phyloP scores from a whole-genome alignment of 2,888 invertebrate species.

The Agrenia bidenticulata region DNA sequence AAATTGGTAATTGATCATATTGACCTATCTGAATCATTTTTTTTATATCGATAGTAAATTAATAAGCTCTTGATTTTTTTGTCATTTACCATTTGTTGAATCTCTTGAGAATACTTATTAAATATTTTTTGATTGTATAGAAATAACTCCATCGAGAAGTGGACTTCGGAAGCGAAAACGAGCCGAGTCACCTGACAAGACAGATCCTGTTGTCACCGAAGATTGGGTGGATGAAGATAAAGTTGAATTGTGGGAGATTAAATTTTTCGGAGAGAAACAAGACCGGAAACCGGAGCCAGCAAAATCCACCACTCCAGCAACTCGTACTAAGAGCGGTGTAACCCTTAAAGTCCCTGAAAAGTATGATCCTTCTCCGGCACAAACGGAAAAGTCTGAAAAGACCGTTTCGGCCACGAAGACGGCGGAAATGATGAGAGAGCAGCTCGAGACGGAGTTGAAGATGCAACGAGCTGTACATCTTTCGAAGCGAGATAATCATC shows the following conservation, averaged over 20 bases:
- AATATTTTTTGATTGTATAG: conserved; percentile 60
- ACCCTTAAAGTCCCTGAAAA: conserved; percentile 52
- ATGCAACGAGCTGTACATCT: conserved; percentile 86
- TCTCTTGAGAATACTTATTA: not conserved
- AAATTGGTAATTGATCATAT: too few relatives aligned
- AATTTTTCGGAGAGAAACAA: conserved; percentile 82
- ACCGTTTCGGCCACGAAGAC: conserved; percentile 42
- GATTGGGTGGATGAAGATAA: conserved; percentile 96
- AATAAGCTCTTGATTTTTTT: too few relatives aligned
- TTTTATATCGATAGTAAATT: too few relatives aligned
- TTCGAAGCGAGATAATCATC: conserved; percentile 68
- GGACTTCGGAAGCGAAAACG: conserved; percentile 89
- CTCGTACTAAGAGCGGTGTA: conserved; percentile 51
- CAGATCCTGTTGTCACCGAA: conserved; percentile 90
- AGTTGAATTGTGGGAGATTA: conserved; percentile 94
- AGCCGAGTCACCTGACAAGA: conserved; percentile 90
- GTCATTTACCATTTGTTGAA: not conserved
- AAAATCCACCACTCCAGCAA: conserved; percentile 38
- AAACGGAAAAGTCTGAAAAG: conserved; percentile 10
- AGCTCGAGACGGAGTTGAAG: conserved; percentile 86
- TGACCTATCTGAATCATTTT: too few relatives aligned
- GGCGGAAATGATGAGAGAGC: conserved; percentile 64
- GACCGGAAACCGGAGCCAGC: conserved; percentile 41
- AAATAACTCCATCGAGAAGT: conserved; percentile 91
- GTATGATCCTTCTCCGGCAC: conserved; percentile 42